Percentiles rank a stretch among this genome's conserved stretches.
Conservation (phyloP, 2,797 vertebrate species). For the Takifugu rubripes region DNA sequence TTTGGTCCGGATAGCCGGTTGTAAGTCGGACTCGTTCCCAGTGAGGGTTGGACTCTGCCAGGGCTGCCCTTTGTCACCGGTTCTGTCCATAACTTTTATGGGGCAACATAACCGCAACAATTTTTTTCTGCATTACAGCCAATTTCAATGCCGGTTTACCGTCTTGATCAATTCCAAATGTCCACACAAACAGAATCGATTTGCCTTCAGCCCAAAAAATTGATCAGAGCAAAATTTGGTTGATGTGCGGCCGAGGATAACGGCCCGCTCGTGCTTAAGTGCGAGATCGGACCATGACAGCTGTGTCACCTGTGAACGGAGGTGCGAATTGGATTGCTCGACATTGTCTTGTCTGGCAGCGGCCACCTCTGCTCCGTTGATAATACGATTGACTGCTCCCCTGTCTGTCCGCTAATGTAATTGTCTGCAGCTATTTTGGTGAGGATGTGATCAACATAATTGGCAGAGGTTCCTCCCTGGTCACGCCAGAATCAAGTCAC, state of each 20-base stretch:
- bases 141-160: background rate
- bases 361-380: conserved; percentile 37
- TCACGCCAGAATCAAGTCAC: conserved; percentile 63
- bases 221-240: conserved; percentile 40
- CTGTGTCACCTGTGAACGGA: conserved; percentile 60
- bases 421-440: conserved; percentile 63
- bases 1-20: too few species aligned
- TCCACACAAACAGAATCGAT: conserved; percentile 46
- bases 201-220: conserved; percentile 26
- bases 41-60: too few species aligned
- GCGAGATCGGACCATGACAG: conserved; percentile 62
- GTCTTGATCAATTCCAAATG: conserved; percentile 25
- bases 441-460: conserved; percentile 53
- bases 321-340: conserved; percentile 67
- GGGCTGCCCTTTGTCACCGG: too few species aligned
- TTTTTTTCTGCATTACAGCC: too few species aligned
- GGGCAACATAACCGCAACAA: too few species aligned
- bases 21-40: too few species aligned
- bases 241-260: conserved; percentile 57
- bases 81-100: too few species aligned
- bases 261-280: conserved; percentile 55
- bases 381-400: conserved; percentile 68
- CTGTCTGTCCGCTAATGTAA: conserved; percentile 69
- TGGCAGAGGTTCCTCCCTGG: conserved; percentile 51
- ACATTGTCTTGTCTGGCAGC: conserved; percentile 47